These are phyloP conservation scores for Semicossyphus pulcher DNA, from an alignment of 2,113 vertebrate species.

Conservation along the genomic window DNA sequence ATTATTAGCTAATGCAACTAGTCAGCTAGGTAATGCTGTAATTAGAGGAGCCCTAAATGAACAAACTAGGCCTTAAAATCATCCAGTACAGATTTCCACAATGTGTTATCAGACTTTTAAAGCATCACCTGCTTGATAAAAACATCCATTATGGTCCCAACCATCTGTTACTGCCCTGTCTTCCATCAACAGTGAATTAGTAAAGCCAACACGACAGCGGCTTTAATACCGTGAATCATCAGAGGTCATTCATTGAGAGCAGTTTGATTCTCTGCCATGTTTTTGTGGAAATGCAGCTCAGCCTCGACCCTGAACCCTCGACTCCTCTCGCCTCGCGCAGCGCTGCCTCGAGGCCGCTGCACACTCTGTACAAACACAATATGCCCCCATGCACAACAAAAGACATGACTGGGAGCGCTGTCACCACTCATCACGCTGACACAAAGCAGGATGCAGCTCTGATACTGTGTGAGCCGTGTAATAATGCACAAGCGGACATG, in stretches of 20 bases:
- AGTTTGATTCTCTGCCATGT: constrained; percentile 3
- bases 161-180: not conserved
- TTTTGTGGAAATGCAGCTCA: constrained; percentile 4
- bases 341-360: constrained; percentile 32
- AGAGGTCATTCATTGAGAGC: not conserved
- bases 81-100: too few relatives aligned
- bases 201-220: not conserved
- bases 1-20: too few relatives aligned
- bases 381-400: constrained; percentile 47
- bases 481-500: constrained; percentile 43
- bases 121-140: too few relatives aligned
- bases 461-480: constrained; percentile 31
- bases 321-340: constrained; percentile 21
- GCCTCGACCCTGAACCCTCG: constrained; percentile 46
- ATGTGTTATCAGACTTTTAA: too few relatives aligned
- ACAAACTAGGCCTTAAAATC: too few relatives aligned
- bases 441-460: constrained; percentile 56
- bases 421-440: constrained; percentile 53
- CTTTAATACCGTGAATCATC: not conserved
- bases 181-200: constrained; percentile 2
- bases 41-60: too few relatives aligned
- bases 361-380: constrained; percentile 59
- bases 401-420: constrained; percentile 52
- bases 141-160: too few relatives aligned
- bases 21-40: too few relatives aligned